Conservation (phyloP, 1,140 invertebrate species). For the Ips typographus region DNA sequence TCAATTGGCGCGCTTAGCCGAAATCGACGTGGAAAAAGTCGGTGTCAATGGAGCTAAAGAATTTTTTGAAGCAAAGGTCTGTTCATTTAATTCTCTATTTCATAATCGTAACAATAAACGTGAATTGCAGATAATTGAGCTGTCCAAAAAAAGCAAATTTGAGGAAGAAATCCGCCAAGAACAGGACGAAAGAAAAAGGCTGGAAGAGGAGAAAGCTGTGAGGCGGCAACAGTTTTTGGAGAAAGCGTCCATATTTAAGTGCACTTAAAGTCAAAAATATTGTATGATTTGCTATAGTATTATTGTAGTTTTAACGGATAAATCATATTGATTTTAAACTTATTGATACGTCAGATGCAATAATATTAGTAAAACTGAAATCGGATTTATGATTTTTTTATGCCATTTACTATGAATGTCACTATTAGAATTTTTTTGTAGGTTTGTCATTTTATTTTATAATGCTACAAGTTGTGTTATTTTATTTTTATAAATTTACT, state of each 20-base stretch:
- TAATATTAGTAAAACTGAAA: no score
- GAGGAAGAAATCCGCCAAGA: slow-evolving; percentile 84
- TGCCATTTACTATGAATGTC: no score
- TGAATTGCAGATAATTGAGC: slow-evolving; percentile 72
- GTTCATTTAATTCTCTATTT: slow-evolving; percentile 1
- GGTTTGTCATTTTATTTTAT: no score
- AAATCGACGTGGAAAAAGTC: slow-evolving; percentile 86
- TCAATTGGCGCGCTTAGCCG: slow-evolving; percentile 78
- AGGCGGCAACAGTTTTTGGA: slow-evolving; percentile 78
- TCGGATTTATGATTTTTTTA: no score
- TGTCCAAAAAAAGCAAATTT: slow-evolving; percentile 78
- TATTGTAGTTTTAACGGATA: background rate
- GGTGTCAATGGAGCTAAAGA: slow-evolving; percentile 86
- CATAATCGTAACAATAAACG: background rate
- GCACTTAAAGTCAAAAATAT: background rate
- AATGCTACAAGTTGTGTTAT: no score
- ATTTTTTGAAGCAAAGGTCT: slow-evolving; percentile 88
- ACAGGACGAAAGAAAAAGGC: slow-evolving; percentile 77
- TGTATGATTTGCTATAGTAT: background rate
- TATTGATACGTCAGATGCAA: background rate
- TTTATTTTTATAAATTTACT: no score
- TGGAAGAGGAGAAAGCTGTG: slow-evolving; percentile 76
- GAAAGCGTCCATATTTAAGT: slow-evolving; percentile 75
- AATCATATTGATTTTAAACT: background rate
- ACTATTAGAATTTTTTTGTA: no score